Conservation (phyloP, 2,113 vertebrate species). For the Myiopsitta monachus region DNA sequence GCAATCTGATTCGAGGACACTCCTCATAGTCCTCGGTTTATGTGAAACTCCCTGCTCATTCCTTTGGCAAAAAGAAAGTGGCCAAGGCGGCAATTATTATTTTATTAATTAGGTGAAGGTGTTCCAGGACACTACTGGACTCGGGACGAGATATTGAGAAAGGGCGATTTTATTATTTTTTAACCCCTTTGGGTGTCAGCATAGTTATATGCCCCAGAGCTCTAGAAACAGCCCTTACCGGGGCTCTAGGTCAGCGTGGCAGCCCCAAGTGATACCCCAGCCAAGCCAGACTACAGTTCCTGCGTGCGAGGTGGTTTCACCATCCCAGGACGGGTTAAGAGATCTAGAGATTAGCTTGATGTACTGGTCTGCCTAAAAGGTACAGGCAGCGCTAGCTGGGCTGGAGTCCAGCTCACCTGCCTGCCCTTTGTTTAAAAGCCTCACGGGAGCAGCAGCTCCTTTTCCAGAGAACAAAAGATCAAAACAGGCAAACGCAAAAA, state of each 20-base stretch:
- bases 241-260: not conserved
- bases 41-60: not conserved
- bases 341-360: not conserved
- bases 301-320: not conserved
- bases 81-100: not conserved
- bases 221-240: not conserved
- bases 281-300: not conserved
- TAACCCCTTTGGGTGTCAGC: not conserved
- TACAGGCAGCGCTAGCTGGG: not conserved
- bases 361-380: not conserved
- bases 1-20: not conserved
- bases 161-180: not conserved
- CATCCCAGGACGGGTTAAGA: not conserved
- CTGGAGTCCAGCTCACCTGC: constrained; percentile 7
- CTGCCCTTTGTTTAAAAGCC: not conserved
- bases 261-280: not conserved
- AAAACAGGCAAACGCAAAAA: not conserved
- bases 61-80: not conserved
- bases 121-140: not conserved
- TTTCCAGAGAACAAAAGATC: not conserved
- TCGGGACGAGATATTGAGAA: not conserved
- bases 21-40: not conserved
- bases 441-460: not conserved
- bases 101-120: constrained; percentile 3
- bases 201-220: fast-evolving